A percentile compares a stretch with the other conserved stretches of the same genome.
Evolutionary conservation across 2,888 invertebrate species (phyloP).

Genomic region (Cylindroiulus punctatus): DNA sequence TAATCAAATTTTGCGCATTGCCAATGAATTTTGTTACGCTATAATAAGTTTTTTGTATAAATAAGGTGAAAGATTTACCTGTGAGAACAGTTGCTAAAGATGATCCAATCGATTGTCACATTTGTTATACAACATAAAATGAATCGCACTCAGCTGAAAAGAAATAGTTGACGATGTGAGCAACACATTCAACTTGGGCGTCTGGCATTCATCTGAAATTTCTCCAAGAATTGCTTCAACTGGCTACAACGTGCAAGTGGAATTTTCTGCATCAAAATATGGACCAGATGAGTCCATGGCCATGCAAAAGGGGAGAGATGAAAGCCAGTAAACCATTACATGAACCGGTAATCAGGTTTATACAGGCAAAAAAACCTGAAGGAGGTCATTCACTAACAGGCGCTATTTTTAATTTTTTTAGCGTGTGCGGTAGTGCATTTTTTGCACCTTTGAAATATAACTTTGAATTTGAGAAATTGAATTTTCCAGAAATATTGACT

Average conservation of each 20-base stretch:
- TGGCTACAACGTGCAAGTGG: not conserved
- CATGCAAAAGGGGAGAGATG: slow-evolving; percentile 7
- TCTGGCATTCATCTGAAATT: not conserved
- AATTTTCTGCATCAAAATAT: not conserved
- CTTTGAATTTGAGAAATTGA: too few relatives aligned
- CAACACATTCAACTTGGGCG: not conserved
- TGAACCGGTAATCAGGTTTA: not conserved
- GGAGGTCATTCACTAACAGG: slow-evolving; percentile 20
- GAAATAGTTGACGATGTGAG: not conserved
- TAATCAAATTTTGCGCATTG: not conserved
- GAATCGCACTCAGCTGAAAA: not conserved
- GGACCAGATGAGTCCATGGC: slow-evolving; percentile 26
- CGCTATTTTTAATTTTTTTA: not conserved
- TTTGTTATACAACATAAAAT: slow-evolving; percentile 13
- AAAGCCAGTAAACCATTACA: not conserved
- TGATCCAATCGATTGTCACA: slow-evolving; percentile 4
- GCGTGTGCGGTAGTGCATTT: too few relatives aligned
- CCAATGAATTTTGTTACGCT: not conserved
- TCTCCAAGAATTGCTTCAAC: not conserved
- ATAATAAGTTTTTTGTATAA: not conserved
- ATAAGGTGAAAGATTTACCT: not conserved
- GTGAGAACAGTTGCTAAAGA: slow-evolving; percentile 19
- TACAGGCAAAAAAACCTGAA: not conserved
- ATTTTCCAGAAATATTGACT: too few relatives aligned
- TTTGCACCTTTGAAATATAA: too few relatives aligned